phyloP scores from a whole-genome alignment of 2,797 vertebrate species.

The Myotis daubentonii region DNA sequence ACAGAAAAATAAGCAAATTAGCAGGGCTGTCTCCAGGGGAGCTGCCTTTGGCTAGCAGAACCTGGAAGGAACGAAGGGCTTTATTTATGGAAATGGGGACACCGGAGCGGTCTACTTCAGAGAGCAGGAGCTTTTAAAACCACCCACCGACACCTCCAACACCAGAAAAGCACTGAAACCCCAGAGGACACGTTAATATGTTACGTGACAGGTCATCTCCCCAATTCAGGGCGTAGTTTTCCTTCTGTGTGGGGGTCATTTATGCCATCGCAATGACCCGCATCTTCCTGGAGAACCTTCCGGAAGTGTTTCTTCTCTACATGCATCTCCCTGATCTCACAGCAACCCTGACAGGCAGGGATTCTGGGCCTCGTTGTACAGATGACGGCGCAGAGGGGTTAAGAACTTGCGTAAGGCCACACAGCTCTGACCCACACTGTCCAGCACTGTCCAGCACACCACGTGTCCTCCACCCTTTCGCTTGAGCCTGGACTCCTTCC shows the following conservation, averaged over 20 bases:
- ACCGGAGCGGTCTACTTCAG: conserved; percentile 63
- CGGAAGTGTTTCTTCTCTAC: neutral
- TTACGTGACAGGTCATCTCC: neutral
- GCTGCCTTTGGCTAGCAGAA: conserved; percentile 67
- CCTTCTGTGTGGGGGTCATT: neutral
- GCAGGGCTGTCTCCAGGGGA: conserved; percentile 51
- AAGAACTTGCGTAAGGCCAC: neutral
- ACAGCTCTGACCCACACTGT: neutral
- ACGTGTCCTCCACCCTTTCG: accelerated
- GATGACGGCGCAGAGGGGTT: neutral
- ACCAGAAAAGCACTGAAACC: conserved; percentile 34
- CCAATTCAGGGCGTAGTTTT: neutral
- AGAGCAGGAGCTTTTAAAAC: conserved; percentile 43
- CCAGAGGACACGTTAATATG: conserved; percentile 19
- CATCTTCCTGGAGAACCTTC: neutral
- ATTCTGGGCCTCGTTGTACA: neutral
- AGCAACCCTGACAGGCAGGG: neutral
- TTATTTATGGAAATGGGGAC: conserved; percentile 79
- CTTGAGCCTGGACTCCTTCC: neutral
- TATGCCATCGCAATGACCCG: neutral
- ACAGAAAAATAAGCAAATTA: conserved; percentile 20
- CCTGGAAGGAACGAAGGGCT: conserved; percentile 63
- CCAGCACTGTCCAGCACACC: neutral
- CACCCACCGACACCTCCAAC: conserved; percentile 55
- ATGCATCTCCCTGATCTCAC: neutral